phyloP scores from a whole-genome alignment of 2,888 invertebrate species.

The Diarsia dahlii region DNA sequence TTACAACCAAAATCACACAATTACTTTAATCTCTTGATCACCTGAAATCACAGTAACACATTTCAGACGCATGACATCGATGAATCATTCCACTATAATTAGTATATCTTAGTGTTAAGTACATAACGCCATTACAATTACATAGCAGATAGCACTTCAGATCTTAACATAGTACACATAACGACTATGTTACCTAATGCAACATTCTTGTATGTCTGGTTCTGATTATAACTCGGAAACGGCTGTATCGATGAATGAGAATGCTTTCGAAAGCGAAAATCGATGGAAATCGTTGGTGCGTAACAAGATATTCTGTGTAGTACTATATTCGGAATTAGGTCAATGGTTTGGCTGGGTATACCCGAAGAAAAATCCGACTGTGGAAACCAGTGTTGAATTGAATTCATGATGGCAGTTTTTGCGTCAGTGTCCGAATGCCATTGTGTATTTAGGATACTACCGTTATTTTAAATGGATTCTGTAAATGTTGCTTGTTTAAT shows the following conservation, averaged over 20 bases:
- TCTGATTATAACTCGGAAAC: constrained; percentile 20
- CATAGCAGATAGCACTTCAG: constrained; percentile 34
- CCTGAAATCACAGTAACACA: not conserved
- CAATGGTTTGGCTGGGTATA: too few relatives aligned
- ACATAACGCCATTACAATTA: constrained; percentile 30
- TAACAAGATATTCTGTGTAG: not conserved
- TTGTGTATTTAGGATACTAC: not conserved
- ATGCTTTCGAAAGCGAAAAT: not conserved
- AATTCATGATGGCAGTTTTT: not conserved
- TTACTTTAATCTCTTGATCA: not conserved
- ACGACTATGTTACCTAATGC: not conserved
- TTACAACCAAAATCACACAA: not conserved
- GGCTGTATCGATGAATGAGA: constrained; percentile 9
- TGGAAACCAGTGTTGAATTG: not conserved
- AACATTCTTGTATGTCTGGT: constrained; percentile 19
- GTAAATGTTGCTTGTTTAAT: not conserved
- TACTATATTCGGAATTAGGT: not conserved
- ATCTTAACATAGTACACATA: not conserved
- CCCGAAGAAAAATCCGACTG: too few relatives aligned
- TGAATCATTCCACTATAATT: constrained; percentile 33
- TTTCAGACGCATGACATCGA: not conserved
- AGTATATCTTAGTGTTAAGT: constrained; percentile 17
- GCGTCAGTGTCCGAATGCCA: not conserved
- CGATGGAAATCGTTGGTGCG: not conserved
- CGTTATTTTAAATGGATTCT: not conserved